These are phyloP conservation scores for Hypsibius dujardini DNA, from an alignment of 1,140 invertebrate genomes.

Conservation along the genomic window DNA sequence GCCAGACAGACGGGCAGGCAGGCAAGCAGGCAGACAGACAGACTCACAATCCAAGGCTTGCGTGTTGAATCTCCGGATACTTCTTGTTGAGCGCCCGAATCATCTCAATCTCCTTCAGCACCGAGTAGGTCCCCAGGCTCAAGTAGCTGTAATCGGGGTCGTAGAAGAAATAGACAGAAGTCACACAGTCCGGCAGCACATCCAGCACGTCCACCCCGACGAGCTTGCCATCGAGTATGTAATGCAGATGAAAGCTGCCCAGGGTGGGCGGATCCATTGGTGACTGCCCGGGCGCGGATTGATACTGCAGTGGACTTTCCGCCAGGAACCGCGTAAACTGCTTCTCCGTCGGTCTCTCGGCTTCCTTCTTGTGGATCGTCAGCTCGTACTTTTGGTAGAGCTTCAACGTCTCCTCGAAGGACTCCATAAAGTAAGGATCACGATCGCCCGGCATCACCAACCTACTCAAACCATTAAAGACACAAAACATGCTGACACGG, in stretches of 20 bases:
- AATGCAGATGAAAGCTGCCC: conserved; percentile 93
- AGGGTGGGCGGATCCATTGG: conserved; percentile 33
- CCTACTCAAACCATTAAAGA: too few relatives aligned
- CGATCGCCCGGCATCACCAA: conserved; percentile 26
- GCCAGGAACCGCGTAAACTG: conserved; percentile 69
- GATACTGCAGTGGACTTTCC: conserved; percentile 51
- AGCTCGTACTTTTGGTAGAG: conserved; percentile 80
- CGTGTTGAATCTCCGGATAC: neutral
- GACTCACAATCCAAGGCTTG: neutral
- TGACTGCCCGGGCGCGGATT: neutral
- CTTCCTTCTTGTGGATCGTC: conserved; percentile 58
- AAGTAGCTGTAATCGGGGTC: conserved; percentile 75
- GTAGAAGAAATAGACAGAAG: conserved; percentile 96
- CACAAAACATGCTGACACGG: too few relatives aligned
- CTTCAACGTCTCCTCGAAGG: conserved; percentile 44
- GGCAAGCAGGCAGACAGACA: too few relatives aligned
- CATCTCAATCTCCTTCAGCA: conserved; percentile 27
- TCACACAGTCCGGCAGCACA: conserved; percentile 74
- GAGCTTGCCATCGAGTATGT: conserved; percentile 67
- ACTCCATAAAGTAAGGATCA: conserved; percentile 39
- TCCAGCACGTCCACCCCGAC: conserved; percentile 93
- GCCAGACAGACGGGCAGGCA: too few relatives aligned
- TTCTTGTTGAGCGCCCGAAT: neutral
- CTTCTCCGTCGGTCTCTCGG: conserved; percentile 47
- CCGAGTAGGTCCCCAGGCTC: conserved; percentile 77